Base-by-base conservation (phyloP, 2,113 vertebrate genomes). In the Hydrolagus affinis region DNA sequence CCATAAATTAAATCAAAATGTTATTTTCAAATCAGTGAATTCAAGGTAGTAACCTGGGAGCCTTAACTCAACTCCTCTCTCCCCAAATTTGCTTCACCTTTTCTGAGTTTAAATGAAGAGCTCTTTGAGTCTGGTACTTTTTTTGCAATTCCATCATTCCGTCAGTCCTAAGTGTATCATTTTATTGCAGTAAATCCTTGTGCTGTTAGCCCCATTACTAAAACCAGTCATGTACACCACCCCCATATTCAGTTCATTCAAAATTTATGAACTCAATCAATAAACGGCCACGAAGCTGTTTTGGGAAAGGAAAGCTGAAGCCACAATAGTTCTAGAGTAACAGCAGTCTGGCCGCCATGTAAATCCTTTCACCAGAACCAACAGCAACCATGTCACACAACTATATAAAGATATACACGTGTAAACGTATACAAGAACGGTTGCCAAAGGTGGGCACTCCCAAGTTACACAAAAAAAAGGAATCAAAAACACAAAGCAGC, bases 371-470 rank as follows among this genome's bases (percentile, higher is more conserved):
- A 83, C 78, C 62, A 83, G 78, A 83, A 68, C 62, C 60, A 83
- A 60, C 12, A 11, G 62, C 44, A 80, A 28, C 32, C 66, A 62
- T 66, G 62, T 66, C 77, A 83, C 56, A 75, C 73, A 75, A 75
- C 66, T 66, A 66, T 25, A 83, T 28, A 60, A 68, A 28, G 44
- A 44, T 28, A 30, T 68, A 83, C 60, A 83, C 19, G 19, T 28
- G 78, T 66, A 83, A 25, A 83, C 21, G 62, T 83, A 83, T 28
- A 83, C 60, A 66, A 83, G 23, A 66, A 83, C 30, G 62, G 60
- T 25, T 30, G 76, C 59, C 23, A 80, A 17, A 21, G 66, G 78
- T 83, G 59, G 30, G 78, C 62, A 64, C 78, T 83, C 14, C 76
- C 78, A 83, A 68, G 25, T 23, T 83, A 66, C 25, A 83, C 25